Base-by-base conservation (phyloP, 2,113 vertebrate genomes). In the Myotis brandtii region DNA sequence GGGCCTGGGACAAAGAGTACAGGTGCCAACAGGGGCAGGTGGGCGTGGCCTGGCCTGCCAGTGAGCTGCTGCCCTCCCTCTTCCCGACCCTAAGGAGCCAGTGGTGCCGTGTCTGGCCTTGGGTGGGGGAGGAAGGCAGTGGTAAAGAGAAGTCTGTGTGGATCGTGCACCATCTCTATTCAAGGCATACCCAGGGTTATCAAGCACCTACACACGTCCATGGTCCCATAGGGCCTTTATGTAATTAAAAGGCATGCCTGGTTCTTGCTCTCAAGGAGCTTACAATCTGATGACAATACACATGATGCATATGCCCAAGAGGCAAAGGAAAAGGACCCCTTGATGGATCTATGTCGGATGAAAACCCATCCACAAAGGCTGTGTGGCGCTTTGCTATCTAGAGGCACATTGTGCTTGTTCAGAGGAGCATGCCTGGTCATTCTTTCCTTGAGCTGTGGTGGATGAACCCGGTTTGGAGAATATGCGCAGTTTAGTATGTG, bases 231-330 rank as follows among this genome's bases (percentile, higher is more conserved):
- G 56, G 46, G 14, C 12, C 11, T 87, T 66, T 54, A 66, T 34
- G 1, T n/a, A 17, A 59, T 56, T 25, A 77, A 46, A n/a, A 27
- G 13, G 9, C 23, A 32, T 23, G 13, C 30, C 20, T n/a, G n/a
- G 48, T 40, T 70, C 79, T 84, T 79, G 56, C 86, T 93, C 52
- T 93, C 56, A 59, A 59, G 92, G 82, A 89, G 40, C 62, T 91
- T 94, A 20, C 18, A 30, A 6, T 70, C 73, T 46, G 40, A 18
- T 27, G 46, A 40, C 48, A 40, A 34, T 25, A 37, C 0, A 0
- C 10, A 9, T 73, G 54, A 59, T 70, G 73, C 73, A 69, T 30
- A 16, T 34, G 77, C 32, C 52, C 9, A 40, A 89, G 37, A 72
- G 23, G 70, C 52, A 84, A 75, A 91, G 64, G 56, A 72, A 18